phyloP scores from a whole-genome alignment of 2,113 vertebrate genomes.

The Ariopsis seemanni region DNA sequence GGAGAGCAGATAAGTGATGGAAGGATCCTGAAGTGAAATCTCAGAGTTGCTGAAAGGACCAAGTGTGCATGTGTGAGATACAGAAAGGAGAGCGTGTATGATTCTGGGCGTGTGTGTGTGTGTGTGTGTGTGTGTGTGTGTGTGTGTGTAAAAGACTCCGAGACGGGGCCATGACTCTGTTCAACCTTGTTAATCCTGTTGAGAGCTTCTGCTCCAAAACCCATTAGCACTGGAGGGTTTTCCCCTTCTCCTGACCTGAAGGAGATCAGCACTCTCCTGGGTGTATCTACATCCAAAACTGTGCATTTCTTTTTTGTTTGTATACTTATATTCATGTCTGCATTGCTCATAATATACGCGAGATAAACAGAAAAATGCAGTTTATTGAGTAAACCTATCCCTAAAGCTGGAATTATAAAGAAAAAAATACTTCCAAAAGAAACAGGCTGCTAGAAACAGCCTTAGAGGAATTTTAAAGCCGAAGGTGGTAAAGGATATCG shows the following conservation, averaged over 20 bases:
- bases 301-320: background rate
- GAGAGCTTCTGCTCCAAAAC: conserved; percentile 53
- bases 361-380: background rate
- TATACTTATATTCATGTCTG: background rate
- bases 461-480: background rate
- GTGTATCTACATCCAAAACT: background rate
- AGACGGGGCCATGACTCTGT: conserved; percentile 37
- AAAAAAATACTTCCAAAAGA: background rate
- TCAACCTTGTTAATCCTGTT: conserved; percentile 56
- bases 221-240: conserved; percentile 49
- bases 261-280: conserved; percentile 26
- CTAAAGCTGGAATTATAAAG: background rate
- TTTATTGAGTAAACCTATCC: background rate
- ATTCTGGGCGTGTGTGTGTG: background rate
- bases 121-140: conserved; percentile 14
- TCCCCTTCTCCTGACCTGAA: conserved; percentile 48
- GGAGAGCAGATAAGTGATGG: conserved; percentile 8
- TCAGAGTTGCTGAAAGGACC: background rate
- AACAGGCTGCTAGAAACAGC: background rate
- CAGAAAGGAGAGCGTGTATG: background rate
- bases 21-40: conserved; percentile 33
- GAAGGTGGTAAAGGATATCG: background rate
- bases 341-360: no score
- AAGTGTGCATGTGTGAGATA: conserved; percentile 17
- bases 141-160: conserved; percentile 29